A percentile compares a stretch with the other conserved stretches of the same genome.
These are phyloP conservation scores for Vicugna pacos DNA, from an alignment of 2,113 vertebrate species.

Conservation along the genomic window DNA sequence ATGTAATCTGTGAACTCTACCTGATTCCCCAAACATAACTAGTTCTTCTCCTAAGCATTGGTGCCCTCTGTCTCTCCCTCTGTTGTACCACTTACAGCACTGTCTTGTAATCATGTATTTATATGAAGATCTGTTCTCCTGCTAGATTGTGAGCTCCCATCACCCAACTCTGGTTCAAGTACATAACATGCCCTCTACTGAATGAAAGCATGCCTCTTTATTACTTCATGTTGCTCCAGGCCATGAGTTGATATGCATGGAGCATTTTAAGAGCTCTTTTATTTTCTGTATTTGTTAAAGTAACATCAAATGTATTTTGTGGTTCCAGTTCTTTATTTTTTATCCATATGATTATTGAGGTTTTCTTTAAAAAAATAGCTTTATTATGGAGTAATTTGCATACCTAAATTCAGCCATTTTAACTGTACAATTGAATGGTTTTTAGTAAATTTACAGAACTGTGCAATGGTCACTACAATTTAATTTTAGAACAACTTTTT, in stretches of 20 bases:
- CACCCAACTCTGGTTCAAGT: background rate
- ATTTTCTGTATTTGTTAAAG: background rate
- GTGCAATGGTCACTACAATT: background rate
- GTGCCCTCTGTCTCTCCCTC: background rate
- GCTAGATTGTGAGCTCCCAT: background rate
- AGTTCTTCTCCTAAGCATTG: background rate
- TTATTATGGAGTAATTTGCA: background rate
- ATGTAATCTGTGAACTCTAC: background rate
- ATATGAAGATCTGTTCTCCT: background rate
- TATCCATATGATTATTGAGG: background rate
- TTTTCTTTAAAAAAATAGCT: background rate
- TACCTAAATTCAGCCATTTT: background rate
- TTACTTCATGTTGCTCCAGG: background rate
- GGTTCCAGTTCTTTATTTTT: constrained; percentile 39
- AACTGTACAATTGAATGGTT: background rate
- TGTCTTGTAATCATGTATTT: background rate
- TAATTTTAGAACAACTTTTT: constrained; percentile 4
- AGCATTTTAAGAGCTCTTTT: background rate
- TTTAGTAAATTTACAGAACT: constrained; percentile 24
- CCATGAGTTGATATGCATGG: background rate
- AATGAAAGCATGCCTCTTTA: background rate
- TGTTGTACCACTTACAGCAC: background rate
- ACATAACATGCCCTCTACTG: background rate
- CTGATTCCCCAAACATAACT: background rate
- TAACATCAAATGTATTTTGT: background rate